Conservation (phyloP, 2,113 vertebrate species). For the Sakesphorus luctuosus region DNA sequence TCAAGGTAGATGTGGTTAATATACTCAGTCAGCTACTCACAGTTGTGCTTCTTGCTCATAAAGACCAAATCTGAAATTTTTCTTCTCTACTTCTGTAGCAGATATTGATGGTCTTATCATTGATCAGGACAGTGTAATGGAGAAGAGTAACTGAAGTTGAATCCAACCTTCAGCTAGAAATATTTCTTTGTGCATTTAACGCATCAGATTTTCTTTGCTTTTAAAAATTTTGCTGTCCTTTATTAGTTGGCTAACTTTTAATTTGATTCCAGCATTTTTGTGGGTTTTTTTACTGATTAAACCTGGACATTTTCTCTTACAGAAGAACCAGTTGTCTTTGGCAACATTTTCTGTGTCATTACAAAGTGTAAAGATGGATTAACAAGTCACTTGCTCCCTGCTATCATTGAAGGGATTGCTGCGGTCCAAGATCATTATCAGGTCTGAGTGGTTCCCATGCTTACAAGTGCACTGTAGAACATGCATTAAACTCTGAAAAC, state of each 20-base stretch:
- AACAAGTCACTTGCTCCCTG: not conserved
- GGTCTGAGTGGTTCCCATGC: conserved; percentile 50
- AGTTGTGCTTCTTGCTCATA: not conserved
- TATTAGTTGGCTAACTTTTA: not conserved
- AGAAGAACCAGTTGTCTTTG: conserved; percentile 40
- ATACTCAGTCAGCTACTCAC: not conserved
- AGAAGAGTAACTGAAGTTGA: not conserved
- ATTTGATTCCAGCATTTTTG: not conserved
- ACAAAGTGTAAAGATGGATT: conserved; percentile 17
- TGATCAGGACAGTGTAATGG: not conserved
- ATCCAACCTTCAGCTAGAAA: not conserved
- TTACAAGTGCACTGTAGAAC: not conserved
- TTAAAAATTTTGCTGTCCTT: not conserved
- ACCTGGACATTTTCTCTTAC: not conserved
- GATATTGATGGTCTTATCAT: not conserved
- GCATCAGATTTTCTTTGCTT: not conserved
- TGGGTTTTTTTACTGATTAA: not conserved
- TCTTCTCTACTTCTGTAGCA: not conserved
- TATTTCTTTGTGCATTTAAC: not conserved
- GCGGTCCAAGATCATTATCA: conserved; percentile 39
- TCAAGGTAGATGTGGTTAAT: not conserved
- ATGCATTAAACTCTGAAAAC: not conserved
- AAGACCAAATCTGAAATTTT: not conserved
- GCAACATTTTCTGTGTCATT: conserved; percentile 38
- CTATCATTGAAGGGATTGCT: conserved; percentile 29